Conservation (phyloP, 2,888 invertebrate genomes). For the Machimus atricapillus region DNA sequence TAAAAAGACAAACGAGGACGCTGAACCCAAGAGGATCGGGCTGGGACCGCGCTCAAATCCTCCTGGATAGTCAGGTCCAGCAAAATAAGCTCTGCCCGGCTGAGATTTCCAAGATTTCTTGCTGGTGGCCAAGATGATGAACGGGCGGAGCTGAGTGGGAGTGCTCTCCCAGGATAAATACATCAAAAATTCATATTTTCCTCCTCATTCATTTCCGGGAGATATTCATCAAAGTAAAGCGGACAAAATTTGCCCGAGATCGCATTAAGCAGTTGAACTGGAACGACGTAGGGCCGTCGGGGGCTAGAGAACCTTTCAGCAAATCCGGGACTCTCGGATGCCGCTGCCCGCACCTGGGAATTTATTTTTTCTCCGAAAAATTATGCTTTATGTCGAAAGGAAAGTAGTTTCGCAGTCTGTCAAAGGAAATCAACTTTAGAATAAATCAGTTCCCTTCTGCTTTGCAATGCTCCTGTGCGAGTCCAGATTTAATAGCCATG, state of each 20-base stretch:
- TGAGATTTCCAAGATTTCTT: neutral
- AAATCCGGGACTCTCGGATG: neutral
- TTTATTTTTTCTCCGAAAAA: neutral
- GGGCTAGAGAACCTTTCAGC: neutral
- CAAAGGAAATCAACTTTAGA: neutral
- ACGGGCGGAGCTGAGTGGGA: neutral
- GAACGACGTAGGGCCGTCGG: neutral
- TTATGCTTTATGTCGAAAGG: neutral
- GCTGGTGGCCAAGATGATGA: neutral
- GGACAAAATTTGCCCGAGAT: neutral
- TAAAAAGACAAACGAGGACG: neutral
- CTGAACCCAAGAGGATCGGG: neutral
- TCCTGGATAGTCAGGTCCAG: neutral
- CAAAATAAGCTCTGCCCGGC: neutral
- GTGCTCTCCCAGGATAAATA: neutral
- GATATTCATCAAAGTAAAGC: neutral
- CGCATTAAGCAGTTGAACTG: neutral
- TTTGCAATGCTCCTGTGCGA: neutral
- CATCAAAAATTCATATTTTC: slow-evolving; percentile 20
- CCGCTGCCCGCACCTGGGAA: neutral
- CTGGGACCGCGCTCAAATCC: neutral
- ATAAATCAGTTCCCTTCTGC: neutral
- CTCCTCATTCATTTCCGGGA: neutral
- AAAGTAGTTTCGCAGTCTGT: neutral
- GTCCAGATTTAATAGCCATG: neutral